A percentile compares a stretch with the other conserved stretches of the same genome.
Conservation (phyloP, 1,140 invertebrate genomes). For the Conopomorpha cramerella region DNA sequence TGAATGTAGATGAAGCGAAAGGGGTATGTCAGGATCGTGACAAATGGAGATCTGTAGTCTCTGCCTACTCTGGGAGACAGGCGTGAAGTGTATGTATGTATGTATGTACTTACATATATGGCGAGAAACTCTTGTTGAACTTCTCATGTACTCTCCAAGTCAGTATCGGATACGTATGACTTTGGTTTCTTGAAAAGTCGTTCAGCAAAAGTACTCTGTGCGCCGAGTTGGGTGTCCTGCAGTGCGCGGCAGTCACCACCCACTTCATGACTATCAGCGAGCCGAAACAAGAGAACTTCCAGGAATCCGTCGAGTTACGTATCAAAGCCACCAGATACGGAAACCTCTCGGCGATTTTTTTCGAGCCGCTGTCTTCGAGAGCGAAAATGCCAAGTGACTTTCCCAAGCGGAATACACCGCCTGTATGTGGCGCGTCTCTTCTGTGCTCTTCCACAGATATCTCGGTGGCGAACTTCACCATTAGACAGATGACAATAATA, state of each 20-base stretch:
- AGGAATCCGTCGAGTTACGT: conserved; percentile 18
- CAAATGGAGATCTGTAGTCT: too few species aligned
- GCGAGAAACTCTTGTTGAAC: too few species aligned
- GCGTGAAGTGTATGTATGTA: too few species aligned
- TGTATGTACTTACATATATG: too few species aligned
- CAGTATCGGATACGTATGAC: conserved; percentile 24
- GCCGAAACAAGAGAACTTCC: conserved; percentile 35
- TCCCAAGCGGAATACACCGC: conserved; percentile 15
- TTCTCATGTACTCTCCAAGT: conserved; percentile 33
- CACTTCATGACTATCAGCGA: conserved; percentile 29
- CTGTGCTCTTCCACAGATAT: conserved; percentile 34
- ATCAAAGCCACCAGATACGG: conserved; percentile 26
- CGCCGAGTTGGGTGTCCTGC: conserved; percentile 15
- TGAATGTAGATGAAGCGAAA: too few species aligned
- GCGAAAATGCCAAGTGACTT: conserved; percentile 21
- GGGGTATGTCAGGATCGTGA: too few species aligned
- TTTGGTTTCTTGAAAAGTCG: conserved; percentile 25
- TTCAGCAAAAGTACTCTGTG: conserved; percentile 26
- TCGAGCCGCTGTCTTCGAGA: conserved; percentile 15
- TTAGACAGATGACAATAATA: conserved; percentile 37
- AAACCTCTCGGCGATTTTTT: conserved; percentile 16
- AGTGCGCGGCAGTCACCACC: conserved; percentile 39
- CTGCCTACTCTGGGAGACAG: too few species aligned
- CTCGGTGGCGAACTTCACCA: conserved; percentile 46
- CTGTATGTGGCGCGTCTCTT: conserved; percentile 13